Base-by-base conservation (phyloP, 2,888 invertebrate genomes). In the Thyatira batis region DNA sequence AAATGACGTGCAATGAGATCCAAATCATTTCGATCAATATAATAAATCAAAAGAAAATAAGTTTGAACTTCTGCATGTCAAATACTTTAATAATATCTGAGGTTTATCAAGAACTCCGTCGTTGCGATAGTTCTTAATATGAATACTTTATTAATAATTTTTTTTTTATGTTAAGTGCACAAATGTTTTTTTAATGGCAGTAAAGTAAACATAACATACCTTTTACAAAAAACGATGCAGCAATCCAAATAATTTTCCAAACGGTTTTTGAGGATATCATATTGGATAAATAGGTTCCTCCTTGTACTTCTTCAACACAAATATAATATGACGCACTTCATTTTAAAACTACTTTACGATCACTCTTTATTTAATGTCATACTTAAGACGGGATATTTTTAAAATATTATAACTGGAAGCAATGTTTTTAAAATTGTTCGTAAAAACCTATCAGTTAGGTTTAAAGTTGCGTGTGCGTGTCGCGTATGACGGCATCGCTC, bases 371-470 rank as follows among this genome's bases (percentile, higher is more conserved):
- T 8, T 17, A 4, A 33, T 2, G 17, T 17, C 17, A 39, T 39
- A 39, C 4, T 6, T 39, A 8, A 17, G n/a, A 39, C 6, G 0
- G 2, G 6, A 39, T 8, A 13, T 13, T n/a, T 1, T 5, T 4
- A 33, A 33, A n/a, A 5, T 33, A 33, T 33, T 17, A 39, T 39
- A 17, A 39, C 39, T 17, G 23, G 17, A 0, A 8, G 33, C 3
- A 33, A 13, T 33, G 39, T 9, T 71, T 77, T 87, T 87, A 83
- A 85, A 69, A 71, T 67, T 76, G 72, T 78, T 71, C 78, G 75
- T 86, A 84, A 87, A 90, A 80, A 71, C 71, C 72, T 74, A 61
- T 87, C 85, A 84, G 84, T 78, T 84, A 69, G 72, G 78, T 79
- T 66, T 64, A 71, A 84, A 84, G 82, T 84, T 84, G 67, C 67